These are phyloP conservation scores for Anoplius nigerrimus DNA, from an alignment of 2,888 invertebrate species.

Conservation along the genomic window DNA sequence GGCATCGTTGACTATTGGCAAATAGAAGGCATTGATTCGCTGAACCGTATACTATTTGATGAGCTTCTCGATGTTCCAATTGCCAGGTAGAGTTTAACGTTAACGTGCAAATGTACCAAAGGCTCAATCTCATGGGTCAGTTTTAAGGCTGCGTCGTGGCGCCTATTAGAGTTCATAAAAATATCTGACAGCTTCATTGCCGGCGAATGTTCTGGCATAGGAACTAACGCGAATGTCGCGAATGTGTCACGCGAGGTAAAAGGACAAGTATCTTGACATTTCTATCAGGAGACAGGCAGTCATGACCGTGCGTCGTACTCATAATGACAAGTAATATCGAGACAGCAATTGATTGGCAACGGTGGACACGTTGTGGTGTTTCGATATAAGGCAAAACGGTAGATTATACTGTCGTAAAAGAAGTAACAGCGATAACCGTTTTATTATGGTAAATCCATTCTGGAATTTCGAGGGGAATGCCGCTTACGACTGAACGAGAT, in stretches of 20 bases:
- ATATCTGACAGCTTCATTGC: slow-evolving; percentile 19
- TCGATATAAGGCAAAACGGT: slow-evolving; percentile 6
- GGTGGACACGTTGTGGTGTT: slow-evolving; percentile 17
- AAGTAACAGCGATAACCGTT: slow-evolving; percentile 19
- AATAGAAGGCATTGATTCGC: too few relatives aligned
- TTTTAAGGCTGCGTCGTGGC: too few relatives aligned
- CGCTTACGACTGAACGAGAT: slow-evolving; percentile 19
- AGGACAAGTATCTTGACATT: slow-evolving; percentile 15
- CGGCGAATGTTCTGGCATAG: slow-evolving; percentile 4
- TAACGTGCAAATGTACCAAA: too few relatives aligned
- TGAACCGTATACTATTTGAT: too few relatives aligned
- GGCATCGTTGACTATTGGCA: not conserved
- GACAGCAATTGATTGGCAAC: slow-evolving; percentile 11
- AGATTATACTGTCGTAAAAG: slow-evolving; percentile 19
- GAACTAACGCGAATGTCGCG: slow-evolving; percentile 8
- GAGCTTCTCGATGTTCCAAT: not conserved
- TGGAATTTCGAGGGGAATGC: slow-evolving; percentile 34
- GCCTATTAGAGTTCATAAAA: not conserved
- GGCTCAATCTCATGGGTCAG: too few relatives aligned
- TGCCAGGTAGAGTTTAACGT: not conserved
- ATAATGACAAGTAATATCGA: slow-evolving; percentile 28
- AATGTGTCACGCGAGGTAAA: slow-evolving; percentile 5
- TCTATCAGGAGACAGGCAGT: slow-evolving; percentile 15
- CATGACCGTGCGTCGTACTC: slow-evolving; percentile 22
- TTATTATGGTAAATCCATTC: slow-evolving; percentile 31